phyloP scores from a whole-genome alignment of 2,797 vertebrate genomes.

The Geotrypetes seraphini region DNA sequence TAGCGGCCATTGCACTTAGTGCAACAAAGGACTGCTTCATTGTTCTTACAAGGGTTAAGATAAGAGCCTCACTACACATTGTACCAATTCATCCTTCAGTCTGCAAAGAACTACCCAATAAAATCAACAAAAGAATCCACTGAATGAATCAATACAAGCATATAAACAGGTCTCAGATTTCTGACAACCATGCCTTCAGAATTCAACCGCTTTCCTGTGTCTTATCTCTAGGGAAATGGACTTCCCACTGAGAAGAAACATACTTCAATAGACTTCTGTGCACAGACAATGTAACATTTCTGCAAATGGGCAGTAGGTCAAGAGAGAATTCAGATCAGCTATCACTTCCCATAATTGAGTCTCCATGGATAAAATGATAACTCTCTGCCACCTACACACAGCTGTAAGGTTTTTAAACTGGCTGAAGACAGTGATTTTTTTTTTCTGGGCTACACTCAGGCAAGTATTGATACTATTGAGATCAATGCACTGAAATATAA shows the following conservation, averaged over 20 bases:
- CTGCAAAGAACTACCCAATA: conserved; percentile 4
- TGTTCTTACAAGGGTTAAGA: conserved; percentile 9
- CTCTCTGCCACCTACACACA: not conserved
- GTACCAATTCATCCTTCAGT: conserved; percentile 4
- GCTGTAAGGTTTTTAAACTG: not conserved
- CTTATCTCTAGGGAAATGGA: not conserved
- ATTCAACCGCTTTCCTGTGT: not conserved
- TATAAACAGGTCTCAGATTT: conserved; percentile 1
- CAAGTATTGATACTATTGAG: too few relatives aligned
- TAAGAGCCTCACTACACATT: conserved; percentile 1
- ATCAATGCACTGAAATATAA: too few relatives aligned
- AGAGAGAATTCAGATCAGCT: not conserved
- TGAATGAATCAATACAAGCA: conserved; percentile 10
- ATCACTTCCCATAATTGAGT: not conserved
- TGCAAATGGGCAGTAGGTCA: not conserved
- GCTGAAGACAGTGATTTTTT: not conserved
- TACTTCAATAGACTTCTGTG: not conserved
- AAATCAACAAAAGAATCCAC: conserved; percentile 13
- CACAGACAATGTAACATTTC: conserved; percentile 1
- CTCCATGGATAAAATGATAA: not conserved
- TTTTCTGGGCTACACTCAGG: too few relatives aligned
- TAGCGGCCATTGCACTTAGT: too few relatives aligned
- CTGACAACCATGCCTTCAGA: conserved; percentile 1
- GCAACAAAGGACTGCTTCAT: conserved; percentile 6
- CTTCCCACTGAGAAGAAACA: not conserved